phyloP scores from a whole-genome alignment of 2,888 invertebrate genomes.

The Ophonus ardosiacus region DNA sequence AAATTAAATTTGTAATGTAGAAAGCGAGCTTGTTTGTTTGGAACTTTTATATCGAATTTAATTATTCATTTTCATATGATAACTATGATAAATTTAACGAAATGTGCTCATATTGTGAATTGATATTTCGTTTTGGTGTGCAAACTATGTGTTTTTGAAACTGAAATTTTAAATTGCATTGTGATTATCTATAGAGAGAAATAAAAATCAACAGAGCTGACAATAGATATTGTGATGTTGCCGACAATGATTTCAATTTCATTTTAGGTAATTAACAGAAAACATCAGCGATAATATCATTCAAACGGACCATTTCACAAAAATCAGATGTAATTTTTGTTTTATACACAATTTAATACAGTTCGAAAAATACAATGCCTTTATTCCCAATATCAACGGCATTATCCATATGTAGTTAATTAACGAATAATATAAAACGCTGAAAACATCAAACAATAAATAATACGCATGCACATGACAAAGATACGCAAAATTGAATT shows the following conservation, averaged over 20 bases:
- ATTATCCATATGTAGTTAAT: slow-evolving; percentile 46
- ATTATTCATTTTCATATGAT: slow-evolving; percentile 10
- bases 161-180: slow-evolving; percentile 15
- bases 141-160: slow-evolving; percentile 2
- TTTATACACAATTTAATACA: slow-evolving; percentile 13
- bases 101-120: neutral
- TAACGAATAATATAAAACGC: slow-evolving; percentile 55
- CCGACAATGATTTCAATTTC: slow-evolving; percentile 39
- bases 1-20: slow-evolving; percentile 7
- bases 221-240: slow-evolving; percentile 23
- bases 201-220: neutral
- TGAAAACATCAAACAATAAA: slow-evolving; percentile 45
- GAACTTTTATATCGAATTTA: slow-evolving; percentile 16
- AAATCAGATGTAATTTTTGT: slow-evolving; percentile 57
- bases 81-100: slow-evolving; percentile 1
- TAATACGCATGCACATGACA: slow-evolving; percentile 34
- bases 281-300: slow-evolving; percentile 47
- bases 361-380: slow-evolving; percentile 8
- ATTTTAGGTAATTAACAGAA: slow-evolving; percentile 34
- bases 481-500: slow-evolving; percentile 56
- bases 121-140: slow-evolving; percentile 17
- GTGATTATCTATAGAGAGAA: slow-evolving; percentile 17
- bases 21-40: neutral
- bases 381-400: slow-evolving; percentile 1
- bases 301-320: slow-evolving; percentile 46